A percentile compares a stretch with the other conserved stretches of the same genome.
phyloP scores from a whole-genome alignment of 2,797 vertebrate species.

The Semaprochilodus insignis region DNA sequence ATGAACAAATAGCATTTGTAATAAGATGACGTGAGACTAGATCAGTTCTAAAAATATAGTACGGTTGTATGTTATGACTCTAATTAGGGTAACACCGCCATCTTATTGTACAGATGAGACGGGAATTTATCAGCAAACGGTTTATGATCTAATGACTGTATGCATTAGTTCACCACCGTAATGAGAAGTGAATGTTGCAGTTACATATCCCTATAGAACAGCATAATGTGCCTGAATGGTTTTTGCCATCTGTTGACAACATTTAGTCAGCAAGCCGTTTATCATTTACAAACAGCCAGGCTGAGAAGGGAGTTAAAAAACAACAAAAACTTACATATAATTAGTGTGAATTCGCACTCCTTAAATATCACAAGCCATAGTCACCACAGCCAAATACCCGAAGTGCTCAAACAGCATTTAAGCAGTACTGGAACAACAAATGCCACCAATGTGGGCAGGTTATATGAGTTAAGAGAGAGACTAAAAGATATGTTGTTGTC shows the following conservation, averaged over 20 bases:
- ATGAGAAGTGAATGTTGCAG: slow-evolving; percentile 64
- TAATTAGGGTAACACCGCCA: neutral
- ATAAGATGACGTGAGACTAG: neutral
- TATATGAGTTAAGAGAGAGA: neutral
- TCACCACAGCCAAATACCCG: slow-evolving; percentile 13
- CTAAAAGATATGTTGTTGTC: neutral
- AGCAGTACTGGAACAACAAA: neutral
- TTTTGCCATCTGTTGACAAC: slow-evolving; percentile 80
- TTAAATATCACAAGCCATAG: slow-evolving; percentile 67
- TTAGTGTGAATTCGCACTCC: slow-evolving; percentile 56
- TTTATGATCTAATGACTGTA: slow-evolving; percentile 68
- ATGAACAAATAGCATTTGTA: neutral
- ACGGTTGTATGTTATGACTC: neutral
- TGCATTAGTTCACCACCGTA: slow-evolving; percentile 71
- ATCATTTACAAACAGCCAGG: slow-evolving; percentile 71
- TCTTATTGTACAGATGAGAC: slow-evolving; percentile 54
- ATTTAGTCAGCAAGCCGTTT: slow-evolving; percentile 74
- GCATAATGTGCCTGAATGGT: slow-evolving; percentile 70
- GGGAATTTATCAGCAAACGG: slow-evolving; percentile 67
- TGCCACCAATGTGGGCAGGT: neutral
- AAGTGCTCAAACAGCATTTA: slow-evolving; percentile 3
- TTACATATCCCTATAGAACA: slow-evolving; percentile 74
- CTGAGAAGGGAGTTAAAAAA: slow-evolving; percentile 20
- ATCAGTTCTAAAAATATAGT: neutral
- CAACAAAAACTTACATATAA: neutral